A percentile compares a stretch with the other conserved stretches of the same genome.
phyloP scores from a whole-genome alignment of 2,888 invertebrate genomes.

The Callosobruchus maculatus region DNA sequence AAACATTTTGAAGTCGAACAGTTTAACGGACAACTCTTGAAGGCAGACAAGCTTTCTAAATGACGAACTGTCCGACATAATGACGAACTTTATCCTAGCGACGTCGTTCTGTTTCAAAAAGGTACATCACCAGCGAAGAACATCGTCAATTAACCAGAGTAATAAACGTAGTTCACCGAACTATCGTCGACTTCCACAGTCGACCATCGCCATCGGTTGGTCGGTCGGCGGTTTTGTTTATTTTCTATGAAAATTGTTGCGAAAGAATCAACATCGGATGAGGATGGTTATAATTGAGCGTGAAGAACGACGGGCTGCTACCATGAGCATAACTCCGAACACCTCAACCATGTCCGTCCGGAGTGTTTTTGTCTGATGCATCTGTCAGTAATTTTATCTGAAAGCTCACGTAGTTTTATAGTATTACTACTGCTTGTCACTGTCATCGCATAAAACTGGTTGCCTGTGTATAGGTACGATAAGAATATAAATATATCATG shows the following conservation, averaged over 20 bases:
- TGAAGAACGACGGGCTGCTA: neutral
- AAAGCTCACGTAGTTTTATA: no score
- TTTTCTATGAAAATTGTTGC: slow-evolving; percentile 5
- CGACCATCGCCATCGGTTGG: no score
- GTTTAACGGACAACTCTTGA: no score
- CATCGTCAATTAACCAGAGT: neutral
- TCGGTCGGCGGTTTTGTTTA: slow-evolving; percentile 1
- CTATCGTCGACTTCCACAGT: neutral
- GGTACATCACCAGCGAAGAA: neutral
- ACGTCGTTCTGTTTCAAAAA: neutral
- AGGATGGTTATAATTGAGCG: neutral
- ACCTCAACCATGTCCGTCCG: neutral
- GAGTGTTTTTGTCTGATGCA: neutral
- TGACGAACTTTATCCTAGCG: no score
- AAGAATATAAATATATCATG: no score
- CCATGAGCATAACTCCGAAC: neutral
- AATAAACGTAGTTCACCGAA: slow-evolving; percentile 5
- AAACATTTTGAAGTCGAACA: no score
- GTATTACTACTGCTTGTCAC: no score
- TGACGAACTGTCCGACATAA: no score
- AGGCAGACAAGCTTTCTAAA: no score
- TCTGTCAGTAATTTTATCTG: no score
- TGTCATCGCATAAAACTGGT: no score
- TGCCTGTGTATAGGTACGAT: no score
- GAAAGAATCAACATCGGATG: slow-evolving; percentile 1